Conservation (phyloP, 2,888 invertebrate genomes). For the Eudasyphora cyanicolor region DNA sequence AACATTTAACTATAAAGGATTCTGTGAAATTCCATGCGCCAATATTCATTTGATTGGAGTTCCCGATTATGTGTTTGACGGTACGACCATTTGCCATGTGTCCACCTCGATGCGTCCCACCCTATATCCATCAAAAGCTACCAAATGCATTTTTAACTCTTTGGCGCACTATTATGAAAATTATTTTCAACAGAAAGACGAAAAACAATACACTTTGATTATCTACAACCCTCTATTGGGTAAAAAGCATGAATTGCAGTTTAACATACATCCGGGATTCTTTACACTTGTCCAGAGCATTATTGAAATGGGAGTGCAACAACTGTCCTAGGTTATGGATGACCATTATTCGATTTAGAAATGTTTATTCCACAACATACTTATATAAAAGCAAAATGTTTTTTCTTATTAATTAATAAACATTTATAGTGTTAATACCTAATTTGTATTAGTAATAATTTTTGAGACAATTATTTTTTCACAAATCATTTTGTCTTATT, state of each 20-base stretch:
- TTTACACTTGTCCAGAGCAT: neutral
- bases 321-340: too few species aligned
- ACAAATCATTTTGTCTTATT: too few species aligned
- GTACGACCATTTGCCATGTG: neutral
- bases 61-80: conserved; percentile 14
- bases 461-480: too few species aligned
- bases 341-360: too few species aligned
- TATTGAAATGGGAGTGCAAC: neutral
- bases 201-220: neutral
- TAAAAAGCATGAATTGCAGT: neutral
- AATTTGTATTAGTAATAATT: too few species aligned
- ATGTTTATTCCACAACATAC: too few species aligned
- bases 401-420: too few species aligned
- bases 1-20: neutral
- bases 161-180: neutral
- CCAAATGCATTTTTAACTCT: neutral
- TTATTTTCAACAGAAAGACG: neutral
- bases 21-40: neutral
- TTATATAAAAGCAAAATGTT: too few species aligned
- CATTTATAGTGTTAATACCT: too few species aligned
- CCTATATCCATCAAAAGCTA: neutral
- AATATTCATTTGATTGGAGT: neutral
- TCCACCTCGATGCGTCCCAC: neutral
- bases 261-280: neutral
- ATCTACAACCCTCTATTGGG: conserved; percentile 22